Evolutionary conservation across 2,797 vertebrate species (phyloP).

Genomic region (Anniella stebbinsi): DNA sequence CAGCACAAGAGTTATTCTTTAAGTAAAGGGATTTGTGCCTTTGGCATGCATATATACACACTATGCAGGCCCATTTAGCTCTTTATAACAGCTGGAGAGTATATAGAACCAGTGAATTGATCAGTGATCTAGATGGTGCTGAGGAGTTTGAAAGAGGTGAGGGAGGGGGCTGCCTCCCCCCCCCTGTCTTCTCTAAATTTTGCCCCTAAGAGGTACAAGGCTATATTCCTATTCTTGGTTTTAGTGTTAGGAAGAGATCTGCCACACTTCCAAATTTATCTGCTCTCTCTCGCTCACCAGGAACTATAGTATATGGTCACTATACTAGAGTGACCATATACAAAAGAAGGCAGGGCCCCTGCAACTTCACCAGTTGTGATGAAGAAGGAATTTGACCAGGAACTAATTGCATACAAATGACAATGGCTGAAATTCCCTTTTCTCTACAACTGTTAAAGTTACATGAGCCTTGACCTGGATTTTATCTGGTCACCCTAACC

Average conservation of each 20-base stretch:
- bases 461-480: too few relatives aligned
- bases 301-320: too few relatives aligned
- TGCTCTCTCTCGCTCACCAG: too few relatives aligned
- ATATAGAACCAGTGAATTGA: not conserved
- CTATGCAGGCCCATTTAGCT: not conserved
- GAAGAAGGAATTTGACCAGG: too few relatives aligned
- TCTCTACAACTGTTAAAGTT: too few relatives aligned
- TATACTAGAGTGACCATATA: too few relatives aligned
- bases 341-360: too few relatives aligned
- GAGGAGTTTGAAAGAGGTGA: not conserved
- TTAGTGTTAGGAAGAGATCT: not conserved
- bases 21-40: not conserved
- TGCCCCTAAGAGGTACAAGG: not conserved
- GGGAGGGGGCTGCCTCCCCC: not conserved
- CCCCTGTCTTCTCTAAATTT: not conserved
- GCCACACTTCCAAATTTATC: not conserved
- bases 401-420: too few relatives aligned
- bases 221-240: not conserved
- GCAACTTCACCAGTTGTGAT: too few relatives aligned
- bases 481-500: too few relatives aligned
- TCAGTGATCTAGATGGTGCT: not conserved
- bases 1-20: not conserved
- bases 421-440: too few relatives aligned
- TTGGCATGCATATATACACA: not conserved
- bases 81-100: not conserved